Evolutionary conservation across 2,888 invertebrate species (phyloP).

Genomic region (Spilosoma lubricipeda): DNA sequence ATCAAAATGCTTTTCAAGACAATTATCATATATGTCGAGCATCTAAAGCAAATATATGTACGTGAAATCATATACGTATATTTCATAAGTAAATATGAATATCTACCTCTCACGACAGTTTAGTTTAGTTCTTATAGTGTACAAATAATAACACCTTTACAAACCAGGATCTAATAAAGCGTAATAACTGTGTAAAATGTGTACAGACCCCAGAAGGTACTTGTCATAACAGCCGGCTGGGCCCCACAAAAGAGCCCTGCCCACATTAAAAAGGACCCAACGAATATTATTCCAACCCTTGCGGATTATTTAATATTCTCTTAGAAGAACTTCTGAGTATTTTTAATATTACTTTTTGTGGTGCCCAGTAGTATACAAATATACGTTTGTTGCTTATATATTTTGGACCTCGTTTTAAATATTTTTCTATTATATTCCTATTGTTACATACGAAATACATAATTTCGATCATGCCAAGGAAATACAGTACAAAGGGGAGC

Average conservation of each 20-base stretch:
- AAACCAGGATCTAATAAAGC: conserved; percentile 5
- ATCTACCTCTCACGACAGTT: background rate
- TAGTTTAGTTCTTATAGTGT: no score
- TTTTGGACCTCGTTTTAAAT: background rate
- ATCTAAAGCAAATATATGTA: no score
- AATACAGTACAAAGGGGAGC: background rate
- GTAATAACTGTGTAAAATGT: conserved; percentile 12
- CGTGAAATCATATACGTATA: background rate
- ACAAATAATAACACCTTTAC: conserved; percentile 3
- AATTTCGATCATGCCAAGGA: background rate
- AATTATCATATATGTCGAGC: no score
- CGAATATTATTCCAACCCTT: conserved; percentile 72
- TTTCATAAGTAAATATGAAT: background rate
- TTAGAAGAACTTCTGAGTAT: conserved; percentile 58
- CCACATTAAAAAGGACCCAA: conserved; percentile 56
- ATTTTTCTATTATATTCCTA: background rate
- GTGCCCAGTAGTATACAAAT: conserved; percentile 44
- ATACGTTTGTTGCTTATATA: conserved; percentile 9
- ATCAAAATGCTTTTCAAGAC: no score
- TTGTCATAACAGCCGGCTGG: conserved; percentile 42
- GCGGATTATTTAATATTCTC: conserved; percentile 70
- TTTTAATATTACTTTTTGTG: conserved; percentile 63
- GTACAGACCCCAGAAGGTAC: conserved; percentile 35
- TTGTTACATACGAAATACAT: background rate
- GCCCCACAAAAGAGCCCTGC: conserved; percentile 44